These are phyloP conservation scores for Eremophila alpestris DNA, from an alignment of 2,797 vertebrate species.

Conservation along the genomic window DNA sequence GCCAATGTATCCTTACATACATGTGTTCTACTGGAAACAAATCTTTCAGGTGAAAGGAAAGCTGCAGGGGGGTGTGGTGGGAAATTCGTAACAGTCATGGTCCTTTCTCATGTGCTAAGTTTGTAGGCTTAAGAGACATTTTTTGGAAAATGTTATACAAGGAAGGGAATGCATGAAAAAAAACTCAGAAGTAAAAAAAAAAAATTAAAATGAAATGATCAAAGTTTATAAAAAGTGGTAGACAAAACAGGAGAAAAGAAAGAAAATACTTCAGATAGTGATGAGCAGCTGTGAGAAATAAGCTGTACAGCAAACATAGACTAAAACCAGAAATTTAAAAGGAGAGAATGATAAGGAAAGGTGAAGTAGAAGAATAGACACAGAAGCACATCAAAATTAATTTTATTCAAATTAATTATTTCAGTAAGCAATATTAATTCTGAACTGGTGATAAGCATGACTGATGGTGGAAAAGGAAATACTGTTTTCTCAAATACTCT, in stretches of 20 bases:
- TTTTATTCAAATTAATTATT: neutral
- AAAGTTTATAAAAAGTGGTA: neutral
- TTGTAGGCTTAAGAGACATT: neutral
- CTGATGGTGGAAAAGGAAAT: neutral
- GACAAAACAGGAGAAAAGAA: neutral
- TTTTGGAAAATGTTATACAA: neutral
- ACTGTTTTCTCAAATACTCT: neutral
- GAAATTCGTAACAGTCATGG: neutral
- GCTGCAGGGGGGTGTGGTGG: accelerated
- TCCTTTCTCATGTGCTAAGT: neutral
- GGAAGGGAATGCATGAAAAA: neutral
- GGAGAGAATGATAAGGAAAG: neutral
- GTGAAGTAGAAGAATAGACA: neutral
- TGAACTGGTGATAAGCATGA: neutral
- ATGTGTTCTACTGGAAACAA: neutral
- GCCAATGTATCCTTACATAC: neutral
- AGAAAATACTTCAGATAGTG: neutral
- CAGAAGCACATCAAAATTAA: neutral
- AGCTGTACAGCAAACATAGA: neutral
- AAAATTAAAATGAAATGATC: neutral
- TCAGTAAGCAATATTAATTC: neutral
- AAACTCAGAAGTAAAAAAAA: neutral
- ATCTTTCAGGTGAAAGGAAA: neutral
- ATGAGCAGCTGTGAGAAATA: neutral
- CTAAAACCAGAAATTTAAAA: neutral